These are phyloP conservation scores for Podargus strigoides DNA, from an alignment of 2,797 vertebrate species.

Conservation along the genomic window DNA sequence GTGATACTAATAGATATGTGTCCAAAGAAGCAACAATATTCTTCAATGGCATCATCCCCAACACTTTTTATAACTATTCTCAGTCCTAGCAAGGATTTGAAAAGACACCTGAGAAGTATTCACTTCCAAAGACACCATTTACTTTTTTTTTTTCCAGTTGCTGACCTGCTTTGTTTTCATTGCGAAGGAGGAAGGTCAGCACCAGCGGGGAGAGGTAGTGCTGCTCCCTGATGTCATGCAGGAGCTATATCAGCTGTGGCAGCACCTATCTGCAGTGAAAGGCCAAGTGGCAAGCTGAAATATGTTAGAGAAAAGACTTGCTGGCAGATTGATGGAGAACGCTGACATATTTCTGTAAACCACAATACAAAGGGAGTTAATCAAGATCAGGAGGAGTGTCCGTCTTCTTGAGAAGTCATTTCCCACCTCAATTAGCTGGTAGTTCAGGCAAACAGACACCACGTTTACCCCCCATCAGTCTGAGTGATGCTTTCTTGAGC, in stretches of 20 bases:
- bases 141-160: neutral
- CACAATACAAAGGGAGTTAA: constrained; percentile 53
- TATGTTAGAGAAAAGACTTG: constrained; percentile 53
- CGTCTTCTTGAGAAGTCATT: constrained; percentile 20
- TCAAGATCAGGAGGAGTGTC: constrained; percentile 52
- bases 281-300: constrained; percentile 58
- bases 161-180: neutral
- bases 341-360: constrained; percentile 61
- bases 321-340: constrained; percentile 64
- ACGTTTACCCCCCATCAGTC: neutral
- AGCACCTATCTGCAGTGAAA: constrained; percentile 55
- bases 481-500: constrained; percentile 24
- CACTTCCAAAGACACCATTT: neutral
- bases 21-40: neutral
- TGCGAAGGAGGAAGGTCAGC: neutral
- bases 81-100: neutral
- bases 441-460: constrained; percentile 4
- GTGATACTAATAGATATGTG: rapidly evolving
- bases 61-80: neutral
- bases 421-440: constrained; percentile 44
- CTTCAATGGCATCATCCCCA: neutral
- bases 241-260: constrained; percentile 14
- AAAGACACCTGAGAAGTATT: neutral
- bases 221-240: neutral
- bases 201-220: neutral